Conservation (phyloP, 2,888 invertebrate species). For the Lymantria monacha region DNA sequence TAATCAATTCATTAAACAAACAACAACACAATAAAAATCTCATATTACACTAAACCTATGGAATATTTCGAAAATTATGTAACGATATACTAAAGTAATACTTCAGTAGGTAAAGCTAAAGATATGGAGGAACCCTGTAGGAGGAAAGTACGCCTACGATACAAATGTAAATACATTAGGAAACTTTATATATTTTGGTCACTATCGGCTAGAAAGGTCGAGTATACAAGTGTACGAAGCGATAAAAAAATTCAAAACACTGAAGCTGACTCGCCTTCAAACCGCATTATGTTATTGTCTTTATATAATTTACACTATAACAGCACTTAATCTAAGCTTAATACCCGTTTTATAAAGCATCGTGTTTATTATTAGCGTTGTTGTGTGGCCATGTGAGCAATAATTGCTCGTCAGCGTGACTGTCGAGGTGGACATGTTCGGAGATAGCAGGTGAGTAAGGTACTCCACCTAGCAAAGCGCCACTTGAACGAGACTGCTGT, state of each 20-base stretch:
- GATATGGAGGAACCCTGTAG: conserved; percentile 82
- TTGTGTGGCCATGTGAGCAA: conserved; percentile 82
- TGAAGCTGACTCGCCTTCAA: conserved; percentile 59
- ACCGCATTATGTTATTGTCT: conserved; percentile 71
- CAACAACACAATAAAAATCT: conserved; percentile 40
- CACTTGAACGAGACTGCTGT: conserved; percentile 75
- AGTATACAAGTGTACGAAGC: conserved; percentile 62
- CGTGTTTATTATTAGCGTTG: conserved; percentile 50
- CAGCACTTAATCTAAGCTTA: conserved; percentile 47
- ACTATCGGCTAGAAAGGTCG: conserved; percentile 59
- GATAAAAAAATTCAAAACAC: conserved; percentile 59
- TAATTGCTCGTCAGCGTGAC: conserved; percentile 71
- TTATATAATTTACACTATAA: conserved; percentile 44
- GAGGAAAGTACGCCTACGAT: conserved; percentile 69
- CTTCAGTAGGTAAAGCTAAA: conserved; percentile 79
- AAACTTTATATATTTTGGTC: conserved; percentile 63
- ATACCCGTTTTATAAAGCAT: conserved; percentile 71
- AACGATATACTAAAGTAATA: conserved; percentile 73
- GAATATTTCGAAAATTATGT: conserved; percentile 68
- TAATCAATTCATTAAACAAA: conserved; percentile 25
- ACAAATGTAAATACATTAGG: conserved; percentile 67
- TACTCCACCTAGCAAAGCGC: conserved; percentile 71
- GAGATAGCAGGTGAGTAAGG: conserved; percentile 74
- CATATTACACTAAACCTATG: conserved; percentile 63
- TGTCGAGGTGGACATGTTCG: conserved; percentile 52